Evolutionary conservation across 2,113 vertebrate genomes (phyloP).

Genomic region (Ammospiza nelsoni): DNA sequence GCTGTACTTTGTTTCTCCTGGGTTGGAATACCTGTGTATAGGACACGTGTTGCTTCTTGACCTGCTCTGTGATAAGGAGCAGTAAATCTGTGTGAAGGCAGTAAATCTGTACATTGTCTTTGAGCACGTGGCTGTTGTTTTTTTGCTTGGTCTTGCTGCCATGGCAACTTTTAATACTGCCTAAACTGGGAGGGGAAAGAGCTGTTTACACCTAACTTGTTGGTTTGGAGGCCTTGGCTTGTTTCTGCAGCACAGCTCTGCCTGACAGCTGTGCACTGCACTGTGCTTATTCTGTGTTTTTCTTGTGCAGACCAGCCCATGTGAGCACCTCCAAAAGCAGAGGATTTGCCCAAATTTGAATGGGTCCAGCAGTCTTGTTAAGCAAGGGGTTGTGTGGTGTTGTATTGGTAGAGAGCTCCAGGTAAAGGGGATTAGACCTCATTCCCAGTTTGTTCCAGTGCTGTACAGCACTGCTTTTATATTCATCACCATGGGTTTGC

Average conservation of each 20-base stretch:
- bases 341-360: neutral
- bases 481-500: accelerated
- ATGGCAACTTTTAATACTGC: neutral
- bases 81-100: neutral
- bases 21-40: accelerated
- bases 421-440: neutral
- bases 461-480: no score
- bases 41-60: neutral
- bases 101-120: neutral
- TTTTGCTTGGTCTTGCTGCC: neutral
- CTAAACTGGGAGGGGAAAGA: neutral
- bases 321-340: neutral
- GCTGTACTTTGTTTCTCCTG: neutral
- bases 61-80: neutral
- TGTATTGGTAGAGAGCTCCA: neutral
- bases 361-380: accelerated
- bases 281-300: neutral
- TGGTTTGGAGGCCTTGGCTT: neutral
- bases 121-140: neutral
- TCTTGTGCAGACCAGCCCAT: neutral
- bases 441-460: neutral
- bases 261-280: accelerated
- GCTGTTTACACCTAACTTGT: neutral
- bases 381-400: accelerated
- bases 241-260: neutral